phyloP scores from a whole-genome alignment of 2,113 vertebrate species.

The Recurvirostra avosetta region DNA sequence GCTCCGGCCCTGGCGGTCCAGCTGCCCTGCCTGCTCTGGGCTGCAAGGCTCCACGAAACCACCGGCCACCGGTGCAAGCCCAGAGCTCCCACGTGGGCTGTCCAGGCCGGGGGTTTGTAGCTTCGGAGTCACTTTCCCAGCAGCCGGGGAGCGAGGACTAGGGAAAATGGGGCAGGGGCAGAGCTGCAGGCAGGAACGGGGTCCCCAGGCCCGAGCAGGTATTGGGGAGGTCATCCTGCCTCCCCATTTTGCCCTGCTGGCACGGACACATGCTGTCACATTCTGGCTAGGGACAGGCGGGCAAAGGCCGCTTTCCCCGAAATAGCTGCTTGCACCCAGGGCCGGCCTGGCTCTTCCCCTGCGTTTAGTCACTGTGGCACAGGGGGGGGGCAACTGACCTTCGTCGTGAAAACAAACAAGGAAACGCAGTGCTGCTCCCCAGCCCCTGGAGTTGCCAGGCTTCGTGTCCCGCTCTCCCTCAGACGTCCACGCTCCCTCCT shows the following conservation, averaged over 20 bases:
- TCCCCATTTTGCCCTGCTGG: not conserved
- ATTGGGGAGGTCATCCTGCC: not conserved
- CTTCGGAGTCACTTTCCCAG: not conserved
- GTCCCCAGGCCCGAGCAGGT: not conserved
- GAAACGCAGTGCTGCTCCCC: not conserved
- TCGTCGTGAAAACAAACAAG: not conserved
- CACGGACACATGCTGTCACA: not conserved
- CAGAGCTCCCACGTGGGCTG: rapidly evolving
- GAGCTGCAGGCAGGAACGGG: not conserved
- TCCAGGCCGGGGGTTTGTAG: not conserved
- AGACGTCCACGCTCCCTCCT: no score
- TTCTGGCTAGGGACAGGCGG: not conserved
- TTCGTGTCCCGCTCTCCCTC: not conserved
- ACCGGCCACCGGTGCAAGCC: no score
- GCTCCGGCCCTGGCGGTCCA: not conserved
- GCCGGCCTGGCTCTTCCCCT: not conserved
- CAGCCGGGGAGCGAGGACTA: not conserved
- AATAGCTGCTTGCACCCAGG: not conserved
- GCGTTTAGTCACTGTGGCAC: not conserved
- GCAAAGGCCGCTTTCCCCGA: constrained; percentile 8
- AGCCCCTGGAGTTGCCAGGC: not conserved
- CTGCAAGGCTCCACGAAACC: not conserved
- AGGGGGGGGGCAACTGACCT: not conserved
- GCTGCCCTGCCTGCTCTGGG: not conserved
- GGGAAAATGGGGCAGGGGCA: not conserved